These are phyloP conservation scores for Drosophila anomelani DNA, from an alignment of 2,888 invertebrate genomes.

Conservation along the genomic window DNA sequence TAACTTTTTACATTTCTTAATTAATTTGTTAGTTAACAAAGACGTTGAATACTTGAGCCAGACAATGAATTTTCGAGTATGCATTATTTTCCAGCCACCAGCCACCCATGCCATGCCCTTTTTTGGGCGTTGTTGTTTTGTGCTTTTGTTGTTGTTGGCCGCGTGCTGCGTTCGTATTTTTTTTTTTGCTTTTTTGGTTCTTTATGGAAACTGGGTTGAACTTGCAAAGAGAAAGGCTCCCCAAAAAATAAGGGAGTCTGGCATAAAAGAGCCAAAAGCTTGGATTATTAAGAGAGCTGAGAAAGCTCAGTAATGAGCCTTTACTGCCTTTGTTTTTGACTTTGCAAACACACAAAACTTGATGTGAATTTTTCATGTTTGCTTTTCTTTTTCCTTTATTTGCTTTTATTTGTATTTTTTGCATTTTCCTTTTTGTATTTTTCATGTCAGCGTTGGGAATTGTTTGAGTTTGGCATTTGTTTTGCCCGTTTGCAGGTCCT, in stretches of 20 bases:
- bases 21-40: neutral
- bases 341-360: slow-evolving; percentile 31
- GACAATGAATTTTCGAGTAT: slow-evolving; percentile 16
- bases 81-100: slow-evolving; percentile 30
- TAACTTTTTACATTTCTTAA: neutral
- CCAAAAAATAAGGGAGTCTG: neutral
- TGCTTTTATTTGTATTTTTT: slow-evolving; percentile 22
- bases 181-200: slow-evolving; percentile 30
- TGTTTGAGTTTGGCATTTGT: slow-evolving; percentile 70
- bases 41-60: slow-evolving; percentile 1
- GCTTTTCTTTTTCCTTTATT: slow-evolving; percentile 10
- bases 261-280: slow-evolving; percentile 27
- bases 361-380: slow-evolving; percentile 6
- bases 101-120: slow-evolving; percentile 70
- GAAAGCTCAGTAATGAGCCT: slow-evolving; percentile 41
- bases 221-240: slow-evolving; percentile 41
- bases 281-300: neutral
- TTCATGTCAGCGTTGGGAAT: slow-evolving; percentile 33
- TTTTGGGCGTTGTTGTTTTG: slow-evolving; percentile 67
- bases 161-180: slow-evolving; percentile 67
- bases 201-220: slow-evolving; percentile 73
- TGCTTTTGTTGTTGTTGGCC: slow-evolving; percentile 54
- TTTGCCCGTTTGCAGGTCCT: slow-evolving; percentile 56
- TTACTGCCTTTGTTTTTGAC: slow-evolving; percentile 13
- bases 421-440: slow-evolving; percentile 14